Conservation (phyloP, 2,113 vertebrate species). For the Coryphaenoides rupestris region DNA sequence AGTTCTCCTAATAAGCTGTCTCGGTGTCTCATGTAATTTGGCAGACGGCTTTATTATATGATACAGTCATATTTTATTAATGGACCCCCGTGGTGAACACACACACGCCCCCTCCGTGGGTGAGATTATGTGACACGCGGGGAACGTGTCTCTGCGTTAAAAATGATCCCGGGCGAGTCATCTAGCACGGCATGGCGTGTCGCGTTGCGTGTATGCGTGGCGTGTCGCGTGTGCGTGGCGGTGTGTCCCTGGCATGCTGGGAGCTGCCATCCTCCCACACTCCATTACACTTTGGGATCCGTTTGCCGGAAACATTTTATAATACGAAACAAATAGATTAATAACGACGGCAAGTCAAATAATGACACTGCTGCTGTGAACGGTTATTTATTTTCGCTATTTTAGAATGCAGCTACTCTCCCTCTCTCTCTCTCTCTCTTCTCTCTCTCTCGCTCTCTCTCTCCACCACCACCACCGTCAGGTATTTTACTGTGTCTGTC, state of each 20-base stretch:
- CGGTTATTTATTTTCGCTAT: too few relatives aligned
- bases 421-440: not conserved
- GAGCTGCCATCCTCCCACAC: too few relatives aligned
- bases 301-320: too few relatives aligned
- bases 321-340: too few relatives aligned
- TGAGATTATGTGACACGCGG: conserved; percentile 61
- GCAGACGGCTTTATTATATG: conserved; percentile 72
- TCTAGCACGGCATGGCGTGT: conserved; percentile 38
- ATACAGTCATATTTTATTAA: conserved; percentile 74
- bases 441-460: not conserved
- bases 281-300: too few relatives aligned
- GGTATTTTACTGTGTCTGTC: not conserved
- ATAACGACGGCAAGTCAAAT: too few relatives aligned
- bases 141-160: conserved; percentile 53
- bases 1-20: conserved; percentile 67
- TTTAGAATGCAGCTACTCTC: too few relatives aligned
- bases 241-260: too few relatives aligned
- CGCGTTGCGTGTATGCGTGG: too few relatives aligned
- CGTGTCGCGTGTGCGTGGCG: too few relatives aligned
- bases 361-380: too few relatives aligned
- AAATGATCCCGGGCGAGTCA: conserved; percentile 51
- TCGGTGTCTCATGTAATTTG: conserved; percentile 72
- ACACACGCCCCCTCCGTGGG: conserved; percentile 59
- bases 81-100: conserved; percentile 63
- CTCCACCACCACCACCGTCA: not conserved